Percentiles rank a stretch among this genome's conserved stretches.
phyloP scores from a whole-genome alignment of 2,797 vertebrate species.

The Hephaestus fuliginosus region DNA sequence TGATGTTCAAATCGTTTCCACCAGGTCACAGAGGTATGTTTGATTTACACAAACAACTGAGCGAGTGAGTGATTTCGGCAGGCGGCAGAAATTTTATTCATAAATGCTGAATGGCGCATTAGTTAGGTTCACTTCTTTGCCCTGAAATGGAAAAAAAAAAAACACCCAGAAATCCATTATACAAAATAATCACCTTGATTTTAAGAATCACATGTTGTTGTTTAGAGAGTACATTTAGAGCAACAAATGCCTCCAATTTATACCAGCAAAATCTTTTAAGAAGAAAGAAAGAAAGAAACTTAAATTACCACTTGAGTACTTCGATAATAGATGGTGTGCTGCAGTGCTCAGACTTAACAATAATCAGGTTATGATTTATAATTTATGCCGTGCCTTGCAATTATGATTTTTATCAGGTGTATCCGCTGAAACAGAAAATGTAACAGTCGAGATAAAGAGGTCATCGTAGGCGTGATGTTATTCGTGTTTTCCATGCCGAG shows the following conservation, averaged over 20 bases:
- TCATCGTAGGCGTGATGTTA: conserved; percentile 3
- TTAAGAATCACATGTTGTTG: conserved; percentile 24
- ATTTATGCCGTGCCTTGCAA: conserved; percentile 25
- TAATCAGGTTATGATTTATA: conserved; percentile 14
- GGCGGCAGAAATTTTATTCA: conserved; percentile 17
- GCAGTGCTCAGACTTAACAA: conserved; percentile 16
- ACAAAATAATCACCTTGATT: conserved; percentile 28
- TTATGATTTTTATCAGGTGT: conserved; percentile 46
- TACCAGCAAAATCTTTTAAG: conserved; percentile 22
- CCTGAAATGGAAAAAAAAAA: conserved; percentile 15
- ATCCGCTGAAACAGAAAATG: background rate
- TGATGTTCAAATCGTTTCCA: conserved; percentile 4
- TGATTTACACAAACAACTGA: conserved; percentile 33
- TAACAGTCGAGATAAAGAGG: conserved; percentile 30
- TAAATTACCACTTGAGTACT: conserved; percentile 46
- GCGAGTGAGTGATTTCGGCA: background rate
- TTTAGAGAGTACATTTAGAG: conserved; percentile 25
- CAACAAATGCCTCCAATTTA: conserved; percentile 28
- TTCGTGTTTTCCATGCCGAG: background rate
- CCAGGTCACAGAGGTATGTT: background rate
- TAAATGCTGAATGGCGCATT: conserved; percentile 33
- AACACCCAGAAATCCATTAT: conserved; percentile 11
- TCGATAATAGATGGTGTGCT: conserved; percentile 34
- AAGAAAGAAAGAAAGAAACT: no score
- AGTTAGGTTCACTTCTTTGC: conserved; percentile 10